These are phyloP conservation scores for Meteorus colon DNA, from an alignment of 2,888 invertebrate species.

Conservation along the genomic window DNA sequence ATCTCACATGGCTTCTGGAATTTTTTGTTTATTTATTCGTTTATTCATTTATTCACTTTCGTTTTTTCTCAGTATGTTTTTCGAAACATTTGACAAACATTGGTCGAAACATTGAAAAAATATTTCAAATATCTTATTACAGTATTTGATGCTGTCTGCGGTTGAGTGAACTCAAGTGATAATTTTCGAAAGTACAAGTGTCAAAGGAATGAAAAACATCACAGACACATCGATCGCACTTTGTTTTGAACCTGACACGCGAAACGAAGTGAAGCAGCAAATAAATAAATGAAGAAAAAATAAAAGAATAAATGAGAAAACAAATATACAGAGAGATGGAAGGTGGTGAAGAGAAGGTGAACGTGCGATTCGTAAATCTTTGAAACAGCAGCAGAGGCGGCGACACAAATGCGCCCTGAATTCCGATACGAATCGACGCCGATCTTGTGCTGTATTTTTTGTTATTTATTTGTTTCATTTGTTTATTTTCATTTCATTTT, in stretches of 20 bases:
- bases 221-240: too few species aligned
- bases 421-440: slow-evolving; percentile 55
- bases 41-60: neutral
- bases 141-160: too few species aligned
- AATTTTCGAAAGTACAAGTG: too few species aligned
- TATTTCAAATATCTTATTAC: too few species aligned
- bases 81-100: too few species aligned
- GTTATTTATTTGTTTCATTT: slow-evolving; percentile 13
- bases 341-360: slow-evolving; percentile 27
- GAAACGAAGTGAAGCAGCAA: too few species aligned
- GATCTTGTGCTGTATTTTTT: slow-evolving; percentile 23
- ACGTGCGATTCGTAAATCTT: slow-evolving; percentile 55
- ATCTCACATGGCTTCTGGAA: neutral
- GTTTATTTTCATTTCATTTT: slow-evolving; percentile 32
- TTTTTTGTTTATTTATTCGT: neutral
- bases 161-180: too few species aligned
- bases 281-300: neutral
- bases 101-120: too few species aligned
- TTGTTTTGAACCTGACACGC: too few species aligned
- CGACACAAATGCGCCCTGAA: slow-evolving; percentile 54
- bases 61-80: too few species aligned
- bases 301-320: neutral
- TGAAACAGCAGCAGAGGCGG: slow-evolving; percentile 39
- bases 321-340: slow-evolving; percentile 6
- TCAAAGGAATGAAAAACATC: too few species aligned